Conservation (phyloP, 2,113 vertebrate species). For the Colinus virginianus region DNA sequence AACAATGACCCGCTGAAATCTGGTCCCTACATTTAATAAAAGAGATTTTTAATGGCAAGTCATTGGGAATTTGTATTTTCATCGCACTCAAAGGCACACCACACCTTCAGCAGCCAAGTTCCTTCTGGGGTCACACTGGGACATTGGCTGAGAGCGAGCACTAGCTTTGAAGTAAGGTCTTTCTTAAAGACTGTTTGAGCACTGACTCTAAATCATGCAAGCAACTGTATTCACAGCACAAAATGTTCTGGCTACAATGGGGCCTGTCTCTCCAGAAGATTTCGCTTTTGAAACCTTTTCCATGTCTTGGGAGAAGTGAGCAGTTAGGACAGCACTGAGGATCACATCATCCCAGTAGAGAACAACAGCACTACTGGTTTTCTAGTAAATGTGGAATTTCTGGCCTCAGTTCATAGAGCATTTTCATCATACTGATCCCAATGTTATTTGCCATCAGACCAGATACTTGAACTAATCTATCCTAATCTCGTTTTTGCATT, state of each 20-base stretch:
- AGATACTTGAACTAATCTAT: slow-evolving; percentile 55
- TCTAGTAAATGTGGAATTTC: slow-evolving; percentile 28
- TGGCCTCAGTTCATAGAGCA: background rate
- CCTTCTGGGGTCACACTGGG: background rate
- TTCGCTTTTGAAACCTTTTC: background rate
- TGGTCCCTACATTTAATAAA: background rate
- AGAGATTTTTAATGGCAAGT: background rate
- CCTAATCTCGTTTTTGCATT: slow-evolving; percentile 57
- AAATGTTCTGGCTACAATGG: background rate
- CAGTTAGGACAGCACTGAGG: background rate
- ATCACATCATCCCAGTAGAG: background rate
- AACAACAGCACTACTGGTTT: background rate
- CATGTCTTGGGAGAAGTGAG: background rate
- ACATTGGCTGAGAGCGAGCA: background rate
- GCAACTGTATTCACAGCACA: background rate
- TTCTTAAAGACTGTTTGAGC: background rate
- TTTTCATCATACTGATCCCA: slow-evolving; percentile 40
- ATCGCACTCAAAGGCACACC: background rate
- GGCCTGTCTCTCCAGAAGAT: background rate
- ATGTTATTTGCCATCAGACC: slow-evolving; percentile 27
- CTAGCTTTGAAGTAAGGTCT: background rate
- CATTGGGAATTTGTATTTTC: background rate
- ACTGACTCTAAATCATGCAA: background rate
- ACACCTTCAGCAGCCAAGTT: background rate
- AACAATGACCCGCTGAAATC: background rate